Percentiles rank a stretch among this genome's conserved stretches.
Evolutionary conservation across 2,113 vertebrate species (phyloP).

Genomic region (Lepus europaeus): DNA sequence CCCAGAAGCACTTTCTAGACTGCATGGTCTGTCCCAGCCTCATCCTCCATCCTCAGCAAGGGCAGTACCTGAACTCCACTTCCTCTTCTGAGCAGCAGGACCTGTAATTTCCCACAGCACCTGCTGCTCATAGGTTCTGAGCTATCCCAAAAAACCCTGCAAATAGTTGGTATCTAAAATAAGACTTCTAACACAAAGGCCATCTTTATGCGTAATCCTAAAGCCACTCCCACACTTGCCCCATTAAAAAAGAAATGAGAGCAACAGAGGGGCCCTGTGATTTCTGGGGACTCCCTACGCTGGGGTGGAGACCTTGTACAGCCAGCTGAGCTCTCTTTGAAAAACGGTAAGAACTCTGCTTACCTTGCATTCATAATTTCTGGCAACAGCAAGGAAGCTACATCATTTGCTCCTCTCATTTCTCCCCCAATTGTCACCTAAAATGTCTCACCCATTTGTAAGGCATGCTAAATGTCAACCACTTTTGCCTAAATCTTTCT

Average conservation of each 20-base stretch:
- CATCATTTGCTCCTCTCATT: neutral
- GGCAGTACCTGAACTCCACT: neutral
- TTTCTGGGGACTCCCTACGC: neutral
- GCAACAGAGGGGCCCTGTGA: accelerated
- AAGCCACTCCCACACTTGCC: neutral
- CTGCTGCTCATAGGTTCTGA: neutral
- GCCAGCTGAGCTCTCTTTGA: accelerated
- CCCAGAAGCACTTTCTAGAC: neutral
- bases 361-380: neutral
- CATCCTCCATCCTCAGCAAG: neutral
- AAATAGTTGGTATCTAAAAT: neutral
- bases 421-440: neutral
- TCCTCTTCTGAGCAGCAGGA: neutral
- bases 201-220: neutral
- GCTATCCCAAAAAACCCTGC: neutral
- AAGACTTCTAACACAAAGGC: neutral
- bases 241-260: neutral
- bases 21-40: neutral
- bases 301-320: neutral
- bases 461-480: neutral
- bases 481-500: neutral
- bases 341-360: neutral
- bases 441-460: neutral
- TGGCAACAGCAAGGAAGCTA: neutral
- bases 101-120: neutral